Percentiles rank a stretch among this genome's conserved stretches.
phyloP scores from a whole-genome alignment of 2,113 vertebrate species.

The Aramus guarauna region DNA sequence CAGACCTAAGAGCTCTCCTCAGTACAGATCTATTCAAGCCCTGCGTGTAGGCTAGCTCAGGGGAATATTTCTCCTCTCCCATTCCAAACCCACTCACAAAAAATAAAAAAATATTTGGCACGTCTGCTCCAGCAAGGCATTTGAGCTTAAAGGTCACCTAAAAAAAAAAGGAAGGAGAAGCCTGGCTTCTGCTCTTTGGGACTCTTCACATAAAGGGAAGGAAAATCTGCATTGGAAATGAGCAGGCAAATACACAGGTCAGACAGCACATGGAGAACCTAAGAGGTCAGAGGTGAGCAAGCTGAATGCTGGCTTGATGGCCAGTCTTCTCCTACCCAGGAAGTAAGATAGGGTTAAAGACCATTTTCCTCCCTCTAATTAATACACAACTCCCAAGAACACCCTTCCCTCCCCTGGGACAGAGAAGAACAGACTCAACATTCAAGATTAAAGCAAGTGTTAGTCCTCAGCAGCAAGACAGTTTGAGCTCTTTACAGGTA shows the following conservation, averaged over 20 bases:
- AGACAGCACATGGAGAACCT: neutral
- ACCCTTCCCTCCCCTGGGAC: neutral
- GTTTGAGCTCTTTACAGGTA: neutral
- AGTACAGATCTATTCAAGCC: neutral
- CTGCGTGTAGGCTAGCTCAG: neutral
- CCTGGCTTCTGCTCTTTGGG: neutral
- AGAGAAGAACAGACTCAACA: neutral
- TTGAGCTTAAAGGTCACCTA: constrained; percentile 49
- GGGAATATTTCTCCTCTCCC: constrained; percentile 1
- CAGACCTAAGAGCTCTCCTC: neutral
- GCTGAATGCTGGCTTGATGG: neutral
- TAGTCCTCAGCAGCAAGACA: neutral
- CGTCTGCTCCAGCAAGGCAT: neutral
- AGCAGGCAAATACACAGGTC: neutral
- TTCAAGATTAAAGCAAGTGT: constrained; percentile 11
- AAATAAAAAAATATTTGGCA: neutral
- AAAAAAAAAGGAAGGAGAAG: neutral
- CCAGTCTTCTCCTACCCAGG: neutral
- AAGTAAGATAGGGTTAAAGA: neutral
- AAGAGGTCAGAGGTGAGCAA: neutral
- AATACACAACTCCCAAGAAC: neutral
- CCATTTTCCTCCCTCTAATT: neutral
- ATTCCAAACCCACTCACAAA: constrained; percentile 53
- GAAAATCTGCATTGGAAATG: neutral
- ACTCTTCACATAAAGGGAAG: neutral